A percentile compares a stretch with the other conserved stretches of the same genome.
These are phyloP conservation scores for Rhagoletis zephyria DNA, from an alignment of 1,140 invertebrate species.

Conservation along the genomic window DNA sequence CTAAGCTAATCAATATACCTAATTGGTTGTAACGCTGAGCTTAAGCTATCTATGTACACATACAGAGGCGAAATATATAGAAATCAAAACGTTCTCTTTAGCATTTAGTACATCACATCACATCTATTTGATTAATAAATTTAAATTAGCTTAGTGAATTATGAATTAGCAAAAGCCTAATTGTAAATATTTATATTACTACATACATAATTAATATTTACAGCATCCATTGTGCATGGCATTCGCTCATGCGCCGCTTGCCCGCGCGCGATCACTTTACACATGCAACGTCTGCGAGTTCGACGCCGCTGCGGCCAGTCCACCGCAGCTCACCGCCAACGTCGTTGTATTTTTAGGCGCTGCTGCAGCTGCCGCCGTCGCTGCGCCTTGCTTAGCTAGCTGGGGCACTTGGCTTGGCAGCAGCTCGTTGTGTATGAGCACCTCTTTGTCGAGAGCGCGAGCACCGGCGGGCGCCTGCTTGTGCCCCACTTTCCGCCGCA, in stretches of 20 bases:
- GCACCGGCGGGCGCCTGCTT: slow-evolving; percentile 43
- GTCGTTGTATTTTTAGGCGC: neutral
- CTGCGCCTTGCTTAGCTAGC: neutral
- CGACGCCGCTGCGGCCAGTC: neutral
- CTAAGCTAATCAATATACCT: neutral
- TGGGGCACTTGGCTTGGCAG: slow-evolving; percentile 52
- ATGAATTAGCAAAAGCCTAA: slow-evolving; percentile 48
- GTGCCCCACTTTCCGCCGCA: slow-evolving; percentile 17
- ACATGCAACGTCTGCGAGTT: slow-evolving; percentile 56
- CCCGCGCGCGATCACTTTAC: slow-evolving; percentile 14
- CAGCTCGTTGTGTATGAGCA: slow-evolving; percentile 56
- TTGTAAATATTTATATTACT: neutral
- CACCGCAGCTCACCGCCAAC: neutral
- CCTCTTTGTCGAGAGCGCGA: slow-evolving; percentile 53
- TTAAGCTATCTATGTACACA: slow-evolving; percentile 41
- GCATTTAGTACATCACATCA: slow-evolving; percentile 50
- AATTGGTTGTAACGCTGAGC: neutral
- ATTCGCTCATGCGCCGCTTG: neutral
- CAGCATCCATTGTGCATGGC: neutral
- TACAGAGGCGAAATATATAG: slow-evolving; percentile 35
- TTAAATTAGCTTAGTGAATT: slow-evolving; percentile 10
- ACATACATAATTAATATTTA: slow-evolving; percentile 39
- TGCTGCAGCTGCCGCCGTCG: neutral
- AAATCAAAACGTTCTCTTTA: neutral
- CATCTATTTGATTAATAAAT: neutral